Evolutionary conservation across 2,797 vertebrate species (phyloP).

Genomic region (Microcaecilia unicolor): DNA sequence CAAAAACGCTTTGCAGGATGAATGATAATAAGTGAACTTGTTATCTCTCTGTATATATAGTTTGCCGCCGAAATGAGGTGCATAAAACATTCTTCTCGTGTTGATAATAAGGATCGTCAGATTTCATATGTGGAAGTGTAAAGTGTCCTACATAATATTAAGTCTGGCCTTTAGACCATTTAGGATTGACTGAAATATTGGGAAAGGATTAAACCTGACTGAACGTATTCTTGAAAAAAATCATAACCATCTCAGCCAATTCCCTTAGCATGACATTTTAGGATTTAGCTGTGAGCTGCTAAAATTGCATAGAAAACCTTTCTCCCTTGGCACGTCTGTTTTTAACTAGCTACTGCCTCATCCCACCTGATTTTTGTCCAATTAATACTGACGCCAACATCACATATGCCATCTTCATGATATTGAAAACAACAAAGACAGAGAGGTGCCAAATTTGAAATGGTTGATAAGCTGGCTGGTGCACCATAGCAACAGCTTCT

Average conservation of each 20-base stretch:
- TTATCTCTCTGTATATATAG: no score
- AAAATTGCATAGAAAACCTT: slow-evolving; percentile 54
- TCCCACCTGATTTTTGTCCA: slow-evolving; percentile 38
- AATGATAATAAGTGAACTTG: no score
- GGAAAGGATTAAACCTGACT: slow-evolving; percentile 46
- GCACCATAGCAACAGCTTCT: background rate
- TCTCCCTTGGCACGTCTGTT: slow-evolving; percentile 28
- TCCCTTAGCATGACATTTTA: slow-evolving; percentile 55
- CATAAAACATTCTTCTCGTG: no score
- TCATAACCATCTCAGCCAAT: slow-evolving; percentile 50
- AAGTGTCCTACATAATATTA: slow-evolving; percentile 36
- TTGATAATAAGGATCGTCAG: no score
- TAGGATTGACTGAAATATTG: slow-evolving; percentile 43
- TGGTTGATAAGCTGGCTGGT: slow-evolving; percentile 8
- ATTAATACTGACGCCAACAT: slow-evolving; percentile 35
- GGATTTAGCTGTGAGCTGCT: slow-evolving; percentile 56
- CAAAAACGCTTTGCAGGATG: no score
- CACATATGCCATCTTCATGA: no score
- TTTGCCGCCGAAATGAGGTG: no score
- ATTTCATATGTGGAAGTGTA: slow-evolving; percentile 18
- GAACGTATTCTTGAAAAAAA: slow-evolving; percentile 48
- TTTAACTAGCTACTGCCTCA: slow-evolving; percentile 33
- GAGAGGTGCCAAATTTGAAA: slow-evolving; percentile 24
- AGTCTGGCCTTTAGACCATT: slow-evolving; percentile 38
- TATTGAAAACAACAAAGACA: slow-evolving; percentile 20